Base-by-base conservation (phyloP, 2,797 vertebrate genomes). In the Manis pentadactyla region DNA sequence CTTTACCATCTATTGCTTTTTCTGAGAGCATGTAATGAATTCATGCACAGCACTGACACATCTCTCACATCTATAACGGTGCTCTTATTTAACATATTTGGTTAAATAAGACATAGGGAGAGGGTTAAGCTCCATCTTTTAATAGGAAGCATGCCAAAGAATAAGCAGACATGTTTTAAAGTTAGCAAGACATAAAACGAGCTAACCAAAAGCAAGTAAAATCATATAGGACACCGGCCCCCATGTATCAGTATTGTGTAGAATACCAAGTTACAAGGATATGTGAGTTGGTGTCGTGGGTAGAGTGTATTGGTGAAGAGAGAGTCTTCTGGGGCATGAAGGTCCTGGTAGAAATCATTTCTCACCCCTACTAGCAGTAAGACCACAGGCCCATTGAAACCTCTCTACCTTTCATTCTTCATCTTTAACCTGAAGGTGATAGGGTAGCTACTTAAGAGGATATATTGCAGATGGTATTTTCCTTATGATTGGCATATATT, bases 11-110 rank as follows among this genome's bases (percentile, higher is more conserved):
- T 83, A 87, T 4, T 53, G 53, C 49, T 89, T 93, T 82, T 83
- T 71, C 78, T 61, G 39, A 95, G 73, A 95, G 4, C 1, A 0
- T 77, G 21, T 93, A 93, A 97, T 96, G 79, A 96, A 93, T 96
- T 95, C 59, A 89, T 25, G 27, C 46, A 75, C 1, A 46, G 39
- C 25, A 86, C 21, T 21, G 69, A 85, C 18, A 39, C 57, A 87
- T 87, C 53, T 57, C 59, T 97, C 63, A 69, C 74, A 87, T 71
- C 73, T 57, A 9, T 86, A 89, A 61, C 2, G 86, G 27, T 7
- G 55, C 46, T 93, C 86, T 78, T 59, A 82, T 90, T 92, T 88
- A 90, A 85, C 10, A 42, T 82, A 71, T 83, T 94, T 86, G n/a
- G 71, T 46, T 39, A 39, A 39, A 39, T 39, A 39, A 39, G 37